These are phyloP conservation scores for Enchytraeus crypticus DNA, from an alignment of 2,888 invertebrate species.

Conservation along the genomic window DNA sequence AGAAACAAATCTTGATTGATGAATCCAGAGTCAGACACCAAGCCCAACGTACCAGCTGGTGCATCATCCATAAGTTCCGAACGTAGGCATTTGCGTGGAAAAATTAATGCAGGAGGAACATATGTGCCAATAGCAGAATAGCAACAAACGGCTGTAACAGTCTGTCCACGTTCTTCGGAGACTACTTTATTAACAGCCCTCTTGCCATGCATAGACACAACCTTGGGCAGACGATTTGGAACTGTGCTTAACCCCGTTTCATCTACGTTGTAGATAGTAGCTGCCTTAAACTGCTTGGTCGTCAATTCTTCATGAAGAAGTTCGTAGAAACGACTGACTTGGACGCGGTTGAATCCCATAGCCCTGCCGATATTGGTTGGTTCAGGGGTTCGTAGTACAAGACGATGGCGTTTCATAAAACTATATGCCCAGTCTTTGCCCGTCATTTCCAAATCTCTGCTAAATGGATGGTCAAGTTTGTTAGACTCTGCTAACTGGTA, in stretches of 20 bases:
- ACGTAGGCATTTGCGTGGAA: slow-evolving; percentile 36
- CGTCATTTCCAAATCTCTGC: neutral
- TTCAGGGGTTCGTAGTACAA: neutral
- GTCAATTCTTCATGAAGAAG: neutral
- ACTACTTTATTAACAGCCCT: neutral
- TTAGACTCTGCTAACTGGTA: neutral
- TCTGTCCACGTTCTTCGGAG: neutral
- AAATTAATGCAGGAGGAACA: slow-evolving; percentile 30
- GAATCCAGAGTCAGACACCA: slow-evolving; percentile 36
- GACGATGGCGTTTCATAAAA: neutral
- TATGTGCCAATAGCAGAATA: slow-evolving; percentile 24
- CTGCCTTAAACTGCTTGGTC: neutral
- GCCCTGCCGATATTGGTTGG: neutral
- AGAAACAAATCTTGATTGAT: slow-evolving; percentile 28
- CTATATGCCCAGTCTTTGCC: neutral
- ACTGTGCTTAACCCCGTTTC: neutral
- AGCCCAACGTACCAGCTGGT: slow-evolving; percentile 35
- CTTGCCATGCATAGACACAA: neutral
- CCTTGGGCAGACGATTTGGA: neutral
- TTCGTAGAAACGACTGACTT: neutral
- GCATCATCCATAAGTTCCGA: slow-evolving; percentile 33
- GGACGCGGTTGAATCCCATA: neutral
- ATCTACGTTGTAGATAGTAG: neutral
- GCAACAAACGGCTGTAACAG: slow-evolving; percentile 19
- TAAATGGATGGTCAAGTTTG: neutral